These are phyloP conservation scores for Todiramphus saurophagus DNA, from an alignment of 2,113 vertebrate species.

Conservation along the genomic window DNA sequence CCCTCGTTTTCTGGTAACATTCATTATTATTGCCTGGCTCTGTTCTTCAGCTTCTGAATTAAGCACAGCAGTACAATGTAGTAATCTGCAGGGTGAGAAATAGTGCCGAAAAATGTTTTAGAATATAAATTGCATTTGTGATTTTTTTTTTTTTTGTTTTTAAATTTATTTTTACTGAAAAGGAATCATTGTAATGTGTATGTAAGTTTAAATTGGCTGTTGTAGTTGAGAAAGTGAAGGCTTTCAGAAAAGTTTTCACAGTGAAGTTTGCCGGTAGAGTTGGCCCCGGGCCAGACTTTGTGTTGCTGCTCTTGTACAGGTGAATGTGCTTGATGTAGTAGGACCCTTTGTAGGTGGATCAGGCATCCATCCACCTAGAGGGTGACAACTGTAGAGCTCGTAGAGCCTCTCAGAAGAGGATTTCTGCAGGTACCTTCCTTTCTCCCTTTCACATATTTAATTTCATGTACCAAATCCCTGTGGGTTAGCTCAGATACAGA, in stretches of 20 bases:
- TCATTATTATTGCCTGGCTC: neutral
- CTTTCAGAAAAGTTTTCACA: neutral
- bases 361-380: neutral
- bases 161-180: neutral
- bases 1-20: neutral
- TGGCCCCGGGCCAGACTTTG: neutral
- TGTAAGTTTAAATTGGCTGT: neutral
- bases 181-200: neutral
- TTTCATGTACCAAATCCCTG: neutral
- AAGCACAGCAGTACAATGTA: neutral
- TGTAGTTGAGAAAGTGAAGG: neutral
- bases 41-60: neutral
- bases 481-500: neutral
- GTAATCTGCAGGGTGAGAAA: neutral
- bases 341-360: neutral
- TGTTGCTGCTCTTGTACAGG: neutral
- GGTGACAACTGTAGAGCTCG: neutral
- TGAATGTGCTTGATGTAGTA: neutral
- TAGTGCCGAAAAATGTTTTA: neutral
- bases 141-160: neutral
- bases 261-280: neutral
- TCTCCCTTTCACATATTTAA: neutral
- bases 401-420: neutral
- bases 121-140: neutral
- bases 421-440: neutral